Evolutionary conservation across 2,113 vertebrate genomes (phyloP).

Genomic region (Alosa alosa): DNA sequence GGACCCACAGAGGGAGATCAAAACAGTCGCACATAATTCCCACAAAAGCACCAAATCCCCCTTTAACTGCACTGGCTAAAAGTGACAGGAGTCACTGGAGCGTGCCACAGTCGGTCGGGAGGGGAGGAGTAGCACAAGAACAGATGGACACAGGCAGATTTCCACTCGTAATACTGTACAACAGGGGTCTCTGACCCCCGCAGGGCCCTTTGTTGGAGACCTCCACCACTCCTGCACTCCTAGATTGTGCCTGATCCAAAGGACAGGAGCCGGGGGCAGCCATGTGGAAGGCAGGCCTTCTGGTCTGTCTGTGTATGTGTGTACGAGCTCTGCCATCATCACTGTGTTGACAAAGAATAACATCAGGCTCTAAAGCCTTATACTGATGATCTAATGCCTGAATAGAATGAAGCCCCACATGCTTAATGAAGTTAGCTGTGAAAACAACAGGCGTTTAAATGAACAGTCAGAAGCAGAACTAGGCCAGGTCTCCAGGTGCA

Average conservation of each 20-base stretch:
- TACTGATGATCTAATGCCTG: background rate
- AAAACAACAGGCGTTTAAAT: background rate
- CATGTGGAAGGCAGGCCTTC: constrained; percentile 10
- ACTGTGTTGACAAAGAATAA: background rate
- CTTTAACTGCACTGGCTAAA: background rate
- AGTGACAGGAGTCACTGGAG: background rate
- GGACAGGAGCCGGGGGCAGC: background rate
- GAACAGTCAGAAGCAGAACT: background rate
- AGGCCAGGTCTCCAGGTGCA: constrained; percentile 13
- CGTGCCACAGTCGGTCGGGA: background rate
- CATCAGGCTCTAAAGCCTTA: background rate
- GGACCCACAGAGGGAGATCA: background rate
- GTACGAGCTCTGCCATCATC: background rate
- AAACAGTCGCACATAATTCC: constrained; percentile 5
- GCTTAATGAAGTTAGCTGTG: background rate
- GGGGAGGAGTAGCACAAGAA: background rate
- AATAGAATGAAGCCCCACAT: background rate
- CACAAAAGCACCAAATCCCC: constrained; percentile 5
- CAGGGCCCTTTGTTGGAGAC: background rate
- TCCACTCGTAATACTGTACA: background rate
- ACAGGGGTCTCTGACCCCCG: background rate
- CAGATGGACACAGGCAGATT: constrained; percentile 9
- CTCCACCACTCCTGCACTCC: background rate
- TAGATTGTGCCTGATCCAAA: background rate
- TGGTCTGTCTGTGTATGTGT: background rate